Evolutionary conservation across 2,888 invertebrate genomes (phyloP).

Genomic region (Ecliptopera silaceata): DNA sequence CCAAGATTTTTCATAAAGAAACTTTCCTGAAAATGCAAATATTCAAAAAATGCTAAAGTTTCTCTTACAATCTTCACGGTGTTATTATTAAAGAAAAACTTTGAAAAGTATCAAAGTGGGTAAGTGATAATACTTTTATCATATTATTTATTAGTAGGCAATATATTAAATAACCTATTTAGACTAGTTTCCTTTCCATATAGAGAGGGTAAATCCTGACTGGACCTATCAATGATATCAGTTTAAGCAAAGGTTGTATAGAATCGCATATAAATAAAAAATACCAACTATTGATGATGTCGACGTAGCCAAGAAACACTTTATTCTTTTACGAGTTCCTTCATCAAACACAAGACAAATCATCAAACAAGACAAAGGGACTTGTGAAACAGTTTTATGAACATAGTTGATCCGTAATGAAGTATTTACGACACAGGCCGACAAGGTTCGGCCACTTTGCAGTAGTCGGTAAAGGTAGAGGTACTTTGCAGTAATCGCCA

Average conservation of each 20-base stretch:
- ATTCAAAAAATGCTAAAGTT: conserved; percentile 14
- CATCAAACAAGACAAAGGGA: no score
- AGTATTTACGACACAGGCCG: conserved; percentile 1
- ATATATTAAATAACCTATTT: no score
- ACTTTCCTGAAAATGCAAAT: conserved; percentile 17
- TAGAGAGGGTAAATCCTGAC: no score
- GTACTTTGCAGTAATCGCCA: conserved; percentile 17
- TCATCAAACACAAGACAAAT: no score
- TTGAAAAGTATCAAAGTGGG: no score
- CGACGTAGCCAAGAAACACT: no score
- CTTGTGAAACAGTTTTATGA: background rate
- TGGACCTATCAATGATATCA: no score
- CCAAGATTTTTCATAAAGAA: conserved; percentile 29
- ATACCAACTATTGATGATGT: no score
- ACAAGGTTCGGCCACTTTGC: background rate
- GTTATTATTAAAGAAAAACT: background rate
- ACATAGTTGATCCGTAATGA: background rate
- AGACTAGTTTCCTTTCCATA: no score
- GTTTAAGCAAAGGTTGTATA: no score
- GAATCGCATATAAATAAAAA: no score
- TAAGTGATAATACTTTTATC: background rate
- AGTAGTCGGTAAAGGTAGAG: background rate
- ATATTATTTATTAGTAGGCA: background rate
- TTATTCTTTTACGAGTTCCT: no score
- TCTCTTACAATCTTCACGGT: conserved; percentile 3